Conservation (phyloP, 2,113 vertebrate genomes). For the Pituophis catenifer region DNA sequence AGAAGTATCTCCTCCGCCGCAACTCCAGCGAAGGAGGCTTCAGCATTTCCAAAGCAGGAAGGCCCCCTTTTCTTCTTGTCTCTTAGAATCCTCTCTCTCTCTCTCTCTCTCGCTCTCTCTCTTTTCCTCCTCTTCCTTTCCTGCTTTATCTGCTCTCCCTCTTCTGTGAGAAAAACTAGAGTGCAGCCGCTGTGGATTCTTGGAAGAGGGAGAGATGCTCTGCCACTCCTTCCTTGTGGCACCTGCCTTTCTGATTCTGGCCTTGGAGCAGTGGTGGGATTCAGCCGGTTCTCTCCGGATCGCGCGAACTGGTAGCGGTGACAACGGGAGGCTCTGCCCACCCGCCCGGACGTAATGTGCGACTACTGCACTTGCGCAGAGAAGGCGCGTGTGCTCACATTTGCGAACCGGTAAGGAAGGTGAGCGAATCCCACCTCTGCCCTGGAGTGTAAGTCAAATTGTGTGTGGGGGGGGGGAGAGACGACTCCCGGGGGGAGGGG, state of each 20-base stretch:
- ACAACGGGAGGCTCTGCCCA: too few relatives aligned
- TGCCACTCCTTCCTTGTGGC: background rate
- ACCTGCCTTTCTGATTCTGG: background rate
- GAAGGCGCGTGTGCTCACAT: too few relatives aligned
- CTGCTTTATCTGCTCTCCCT: background rate
- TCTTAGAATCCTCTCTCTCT: background rate
- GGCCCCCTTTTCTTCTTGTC: background rate
- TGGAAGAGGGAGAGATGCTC: too few relatives aligned
- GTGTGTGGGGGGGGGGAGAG: too few relatives aligned
- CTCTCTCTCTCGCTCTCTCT: background rate
- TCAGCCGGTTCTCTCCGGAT: too few relatives aligned
- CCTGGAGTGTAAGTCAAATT: background rate
- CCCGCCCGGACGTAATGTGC: too few relatives aligned
- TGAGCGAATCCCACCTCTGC: too few relatives aligned
- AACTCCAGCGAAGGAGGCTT: background rate
- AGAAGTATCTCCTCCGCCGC: background rate
- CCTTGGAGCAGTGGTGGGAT: background rate
- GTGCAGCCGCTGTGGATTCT: background rate
- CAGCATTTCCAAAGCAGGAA: background rate
- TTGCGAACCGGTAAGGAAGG: too few relatives aligned
- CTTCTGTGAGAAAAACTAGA: too few relatives aligned
- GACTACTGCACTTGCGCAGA: too few relatives aligned
- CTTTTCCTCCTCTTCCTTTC: background rate
- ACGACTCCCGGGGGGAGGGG: fast-evolving
- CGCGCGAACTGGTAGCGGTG: too few relatives aligned